Base-by-base conservation (phyloP, 2,888 invertebrate genomes). In the Gnatocerus cornutus region DNA sequence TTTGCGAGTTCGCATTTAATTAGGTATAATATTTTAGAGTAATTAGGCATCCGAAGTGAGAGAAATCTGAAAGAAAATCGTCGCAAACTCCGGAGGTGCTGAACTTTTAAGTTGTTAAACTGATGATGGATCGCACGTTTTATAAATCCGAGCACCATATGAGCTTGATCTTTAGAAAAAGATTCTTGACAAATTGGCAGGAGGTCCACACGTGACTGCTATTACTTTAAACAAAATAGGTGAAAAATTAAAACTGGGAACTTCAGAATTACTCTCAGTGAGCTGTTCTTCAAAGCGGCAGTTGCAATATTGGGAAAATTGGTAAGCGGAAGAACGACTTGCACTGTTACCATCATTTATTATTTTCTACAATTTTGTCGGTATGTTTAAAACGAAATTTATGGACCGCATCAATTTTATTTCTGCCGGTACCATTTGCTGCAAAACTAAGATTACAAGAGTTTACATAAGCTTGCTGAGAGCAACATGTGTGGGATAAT, bases 91-190 rank as follows among this genome's bases (percentile, higher is more conserved):
- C 30, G 46, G 61, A 61, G 48, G 61, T 61, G 56, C 29, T 61
- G 48, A 61, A 61, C 61, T 61, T 61, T 61, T 59, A 46, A 61
- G 48, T 50, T 16, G 61, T 61, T 61, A 61, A 61, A 50, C 37
- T 33, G 39, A 29, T 66, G 66, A 66, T 66, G 66, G 58, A 66
- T 66, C 50, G 12, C 39, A 3, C 9, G 12, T 56, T 65, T 56
- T 43, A 65, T 46, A 65, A 65, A 65, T 56, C 55, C 48, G 39
- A 29, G 52, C 66, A 66, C 41, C 66, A 58, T 30, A 59, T 66
- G 66, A 59, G 52, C 43, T 50, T 66, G 66, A 66, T 66, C 43
- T 66, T 58, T 50, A 58, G 29, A 58, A 46, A 48, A 56, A 65
- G 10, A 50, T 39, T 58, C 39, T 52, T 66, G 66, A 66, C 58